These are phyloP conservation scores for Tangara arthus DNA, from an alignment of 2,797 vertebrate species.

Conservation along the genomic window DNA sequence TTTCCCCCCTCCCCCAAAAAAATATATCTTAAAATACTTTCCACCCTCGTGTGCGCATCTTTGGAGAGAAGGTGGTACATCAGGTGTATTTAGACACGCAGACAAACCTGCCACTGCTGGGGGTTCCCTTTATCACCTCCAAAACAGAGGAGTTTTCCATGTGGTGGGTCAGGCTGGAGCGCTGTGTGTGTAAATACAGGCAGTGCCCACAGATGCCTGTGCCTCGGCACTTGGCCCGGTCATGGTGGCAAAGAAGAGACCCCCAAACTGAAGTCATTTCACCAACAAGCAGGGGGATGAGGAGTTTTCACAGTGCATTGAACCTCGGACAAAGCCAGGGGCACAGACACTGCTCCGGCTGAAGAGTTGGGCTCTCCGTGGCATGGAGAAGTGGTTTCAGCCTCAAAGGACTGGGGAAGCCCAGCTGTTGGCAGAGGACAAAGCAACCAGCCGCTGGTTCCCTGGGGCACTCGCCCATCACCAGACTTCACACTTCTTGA, in stretches of 20 bases:
- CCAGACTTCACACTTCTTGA: conserved; percentile 94
- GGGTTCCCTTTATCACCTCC: not conserved
- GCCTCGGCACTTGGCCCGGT: rapidly evolving
- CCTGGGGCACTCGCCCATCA: not conserved
- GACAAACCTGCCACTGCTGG: not conserved
- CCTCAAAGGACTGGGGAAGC: not conserved
- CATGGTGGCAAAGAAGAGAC: not conserved
- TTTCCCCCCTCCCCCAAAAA: not conserved
- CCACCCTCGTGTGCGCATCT: not conserved
- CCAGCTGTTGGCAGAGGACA: not conserved
- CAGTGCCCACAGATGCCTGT: rapidly evolving
- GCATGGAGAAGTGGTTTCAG: not conserved
- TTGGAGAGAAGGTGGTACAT: not conserved
- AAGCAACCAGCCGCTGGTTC: not conserved
- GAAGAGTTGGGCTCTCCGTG: not conserved
- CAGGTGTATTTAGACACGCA: not conserved
- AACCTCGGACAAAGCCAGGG: not conserved
- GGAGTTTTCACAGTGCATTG: conserved; percentile 56
- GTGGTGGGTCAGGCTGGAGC: not conserved
- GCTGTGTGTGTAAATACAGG: not conserved
- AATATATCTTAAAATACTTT: not conserved
- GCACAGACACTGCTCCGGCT: rapidly evolving
- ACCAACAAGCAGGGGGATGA: not conserved
- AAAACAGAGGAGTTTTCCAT: not conserved
- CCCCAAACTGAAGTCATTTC: not conserved